phyloP scores from a whole-genome alignment of 2,113 vertebrate genomes.

The Egretta garzetta region DNA sequence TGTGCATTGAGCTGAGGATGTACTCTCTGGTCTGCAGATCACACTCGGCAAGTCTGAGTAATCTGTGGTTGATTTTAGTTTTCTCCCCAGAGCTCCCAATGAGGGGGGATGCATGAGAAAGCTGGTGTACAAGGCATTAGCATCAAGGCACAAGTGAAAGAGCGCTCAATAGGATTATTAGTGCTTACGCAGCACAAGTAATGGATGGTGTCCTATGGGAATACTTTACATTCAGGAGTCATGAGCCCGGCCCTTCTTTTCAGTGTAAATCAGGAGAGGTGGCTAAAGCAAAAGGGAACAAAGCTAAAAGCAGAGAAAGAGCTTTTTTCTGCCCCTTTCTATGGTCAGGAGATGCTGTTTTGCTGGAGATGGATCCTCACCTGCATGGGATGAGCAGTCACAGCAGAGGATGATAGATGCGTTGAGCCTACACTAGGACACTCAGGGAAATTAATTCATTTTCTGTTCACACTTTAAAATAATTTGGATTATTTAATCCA shows the following conservation, averaged over 20 bases:
- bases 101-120: constrained; percentile 33
- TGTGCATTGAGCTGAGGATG: neutral
- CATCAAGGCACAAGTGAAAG: constrained; percentile 17
- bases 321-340: neutral
- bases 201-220: constrained; percentile 15
- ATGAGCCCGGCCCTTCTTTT: neutral
- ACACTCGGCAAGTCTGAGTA: neutral
- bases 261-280: neutral
- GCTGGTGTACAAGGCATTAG: constrained; percentile 1
- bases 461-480: neutral
- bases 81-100: constrained; percentile 15
- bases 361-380: neutral
- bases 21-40: neutral
- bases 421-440: neutral
- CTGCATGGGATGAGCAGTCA: neutral
- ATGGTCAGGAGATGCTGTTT: neutral
- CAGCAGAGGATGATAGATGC: neutral
- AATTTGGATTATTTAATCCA: constrained; percentile 69
- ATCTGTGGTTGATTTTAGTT: constrained; percentile 44
- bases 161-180: neutral
- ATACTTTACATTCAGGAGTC: neutral
- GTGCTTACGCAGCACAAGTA: neutral
- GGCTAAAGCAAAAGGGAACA: neutral
- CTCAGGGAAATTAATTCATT: neutral
- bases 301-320: neutral